Evolutionary conservation across 2,888 invertebrate species (phyloP), one percentile per base, ranked within the genome.

Genomic region (Tortrix viridana): DNA sequence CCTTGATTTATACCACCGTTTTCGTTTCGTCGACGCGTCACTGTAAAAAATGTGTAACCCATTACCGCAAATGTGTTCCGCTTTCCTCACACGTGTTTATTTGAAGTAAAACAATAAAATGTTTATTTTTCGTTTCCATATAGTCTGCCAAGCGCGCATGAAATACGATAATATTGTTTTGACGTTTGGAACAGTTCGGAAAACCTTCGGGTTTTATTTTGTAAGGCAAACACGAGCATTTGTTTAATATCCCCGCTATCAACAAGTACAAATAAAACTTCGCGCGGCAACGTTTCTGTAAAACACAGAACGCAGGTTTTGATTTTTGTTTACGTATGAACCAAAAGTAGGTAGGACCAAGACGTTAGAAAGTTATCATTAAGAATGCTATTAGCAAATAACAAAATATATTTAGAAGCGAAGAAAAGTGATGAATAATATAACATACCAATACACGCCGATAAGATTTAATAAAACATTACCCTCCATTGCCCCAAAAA

Each of bases 61-160:
- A 41, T 41, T 47, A 62, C 44, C 37, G 50, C 47, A 56, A 56
- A 62, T 62, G 61, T 43, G 50, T 50, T 56, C 12, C 62, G 57
- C 26, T 38, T 62, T 57, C 57, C 19, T 19, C 52, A 12, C 22
- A 26, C 62, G 16, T 57, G 57, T 57, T 63, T 56, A 47, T 56
- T 48, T 38, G 23, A 62, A 52, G 41, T 43, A 58, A 63, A 58
- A 63, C 63, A 63, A 63, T 63, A 58, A 62, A 62, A 63, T 46
- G 63, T 63, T 63, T 63, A 63, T 58, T 53, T 63, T 58, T 47
- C 63, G 43, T 52, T 52, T 14, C 18, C 47, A 37, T 20, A 48
- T 37, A 6, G 18, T 47, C 52, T 58, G 63, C 57, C 58, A 53
- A 63, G 20, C 50, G 37, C 53, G 26, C 38, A 53, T 58, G 63